phyloP scores from a whole-genome alignment of 2,113 vertebrate species.

The Chaetura pelagica region DNA sequence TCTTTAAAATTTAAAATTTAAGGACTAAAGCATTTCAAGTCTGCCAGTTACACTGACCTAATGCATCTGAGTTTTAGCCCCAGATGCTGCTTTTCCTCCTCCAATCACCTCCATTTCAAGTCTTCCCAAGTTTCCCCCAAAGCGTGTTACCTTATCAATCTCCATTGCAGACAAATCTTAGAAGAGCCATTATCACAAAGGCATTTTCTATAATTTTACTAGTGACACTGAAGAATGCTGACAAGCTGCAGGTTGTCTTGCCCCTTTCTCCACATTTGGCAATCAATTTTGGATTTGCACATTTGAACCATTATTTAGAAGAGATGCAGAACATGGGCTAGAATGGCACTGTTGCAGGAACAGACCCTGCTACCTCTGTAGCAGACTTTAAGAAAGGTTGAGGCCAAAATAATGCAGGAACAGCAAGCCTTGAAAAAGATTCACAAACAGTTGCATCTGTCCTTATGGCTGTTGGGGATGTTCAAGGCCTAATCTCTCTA shows the following conservation, averaged over 20 bases:
- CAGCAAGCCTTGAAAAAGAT: neutral
- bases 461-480: neutral
- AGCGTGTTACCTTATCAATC: neutral
- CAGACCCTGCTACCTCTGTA: no score
- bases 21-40: neutral
- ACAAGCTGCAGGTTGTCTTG: neutral
- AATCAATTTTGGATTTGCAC: neutral
- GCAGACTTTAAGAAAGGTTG: neutral
- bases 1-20: no score
- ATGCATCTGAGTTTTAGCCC: accelerated
- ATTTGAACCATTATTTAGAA: neutral
- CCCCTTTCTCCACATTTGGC: neutral
- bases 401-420: neutral
- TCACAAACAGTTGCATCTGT: neutral
- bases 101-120: neutral
- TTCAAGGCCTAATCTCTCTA: neutral
- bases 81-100: neutral
- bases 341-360: neutral
- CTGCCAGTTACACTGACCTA: neutral
- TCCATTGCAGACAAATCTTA: neutral
- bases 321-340: neutral
- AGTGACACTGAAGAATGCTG: accelerated
- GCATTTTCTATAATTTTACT: neutral
- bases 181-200: neutral
- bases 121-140: no score